Conservation (phyloP, 2,113 vertebrate genomes). For the Myanophis thanlyinensis region DNA sequence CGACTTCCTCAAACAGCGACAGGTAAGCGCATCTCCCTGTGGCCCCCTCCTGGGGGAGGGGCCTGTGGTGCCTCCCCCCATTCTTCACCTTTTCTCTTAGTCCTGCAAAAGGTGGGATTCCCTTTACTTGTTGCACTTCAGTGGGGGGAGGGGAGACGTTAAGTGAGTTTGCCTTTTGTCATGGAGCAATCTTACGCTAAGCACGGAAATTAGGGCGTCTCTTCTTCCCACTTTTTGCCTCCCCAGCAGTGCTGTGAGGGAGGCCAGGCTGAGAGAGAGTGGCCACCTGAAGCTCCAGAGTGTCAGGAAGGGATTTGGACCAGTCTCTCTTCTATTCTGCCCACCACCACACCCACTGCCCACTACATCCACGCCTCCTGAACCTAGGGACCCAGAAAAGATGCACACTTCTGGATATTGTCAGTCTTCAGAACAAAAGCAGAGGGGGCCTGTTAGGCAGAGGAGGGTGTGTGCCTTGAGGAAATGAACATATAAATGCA, state of each 20-base stretch:
- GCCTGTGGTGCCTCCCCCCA: too few species aligned
- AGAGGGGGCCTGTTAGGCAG: neutral
- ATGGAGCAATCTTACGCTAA: neutral
- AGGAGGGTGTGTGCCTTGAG: neutral
- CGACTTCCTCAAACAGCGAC: conserved; percentile 80
- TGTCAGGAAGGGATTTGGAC: neutral
- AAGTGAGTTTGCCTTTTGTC: neutral
- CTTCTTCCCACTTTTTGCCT: neutral
- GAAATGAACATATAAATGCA: neutral
- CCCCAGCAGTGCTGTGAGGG: neutral
- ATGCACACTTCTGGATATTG: neutral
- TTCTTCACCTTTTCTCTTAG: neutral
- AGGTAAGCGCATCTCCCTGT: conserved; percentile 65
- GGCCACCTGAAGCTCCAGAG: neutral
- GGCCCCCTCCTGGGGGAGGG: neutral
- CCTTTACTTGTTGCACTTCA: neutral
- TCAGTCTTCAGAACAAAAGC: neutral
- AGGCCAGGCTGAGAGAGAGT: neutral
- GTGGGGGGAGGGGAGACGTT: neutral
- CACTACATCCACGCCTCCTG: neutral
- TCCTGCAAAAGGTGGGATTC: neutral
- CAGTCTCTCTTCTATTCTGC: neutral
- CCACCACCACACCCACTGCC: neutral
- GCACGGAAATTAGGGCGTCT: neutral
- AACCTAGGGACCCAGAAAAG: neutral